Evolutionary conservation across 2,797 vertebrate species (phyloP).

Genomic region (Alectoris magna): DNA sequence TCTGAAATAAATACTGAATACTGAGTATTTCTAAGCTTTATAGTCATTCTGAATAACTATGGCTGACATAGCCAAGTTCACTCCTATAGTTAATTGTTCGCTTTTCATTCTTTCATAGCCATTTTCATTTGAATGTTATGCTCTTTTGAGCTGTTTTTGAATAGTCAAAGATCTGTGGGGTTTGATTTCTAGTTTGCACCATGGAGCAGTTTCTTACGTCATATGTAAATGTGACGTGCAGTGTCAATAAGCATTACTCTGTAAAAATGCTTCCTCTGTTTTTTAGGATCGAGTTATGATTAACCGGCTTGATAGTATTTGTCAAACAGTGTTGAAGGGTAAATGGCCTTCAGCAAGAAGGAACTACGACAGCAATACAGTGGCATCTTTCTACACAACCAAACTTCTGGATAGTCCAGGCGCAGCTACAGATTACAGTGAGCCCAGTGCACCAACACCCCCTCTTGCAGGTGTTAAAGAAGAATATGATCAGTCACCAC

Average conservation of each 20-base stretch:
- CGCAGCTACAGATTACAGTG: constrained; percentile 77
- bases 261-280: neutral
- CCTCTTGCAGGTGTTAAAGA: constrained; percentile 82
- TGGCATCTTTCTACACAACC: constrained; percentile 98
- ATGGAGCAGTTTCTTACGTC: neutral
- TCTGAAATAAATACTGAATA: neutral
- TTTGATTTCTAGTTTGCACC: neutral
- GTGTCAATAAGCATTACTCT: neutral
- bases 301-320: constrained; percentile 97
- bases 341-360: constrained; percentile 94
- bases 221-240: rapidly evolving
- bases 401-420: constrained; percentile 92
- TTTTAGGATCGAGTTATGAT: constrained; percentile 97
- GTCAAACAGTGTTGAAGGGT: constrained; percentile 96
- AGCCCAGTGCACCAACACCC: constrained; percentile 70
- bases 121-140: neutral
- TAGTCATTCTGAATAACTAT: neutral
- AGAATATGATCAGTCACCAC: constrained; percentile 91
- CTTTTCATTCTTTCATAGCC: neutral
- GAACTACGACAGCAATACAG: constrained; percentile 87
- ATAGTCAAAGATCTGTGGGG: neutral
- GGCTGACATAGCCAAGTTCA: neutral
- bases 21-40: neutral
- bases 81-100: neutral
- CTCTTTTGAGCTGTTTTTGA: neutral